Conservation (phyloP, 2,113 vertebrate species). For the Pterophyllum scalare region DNA sequence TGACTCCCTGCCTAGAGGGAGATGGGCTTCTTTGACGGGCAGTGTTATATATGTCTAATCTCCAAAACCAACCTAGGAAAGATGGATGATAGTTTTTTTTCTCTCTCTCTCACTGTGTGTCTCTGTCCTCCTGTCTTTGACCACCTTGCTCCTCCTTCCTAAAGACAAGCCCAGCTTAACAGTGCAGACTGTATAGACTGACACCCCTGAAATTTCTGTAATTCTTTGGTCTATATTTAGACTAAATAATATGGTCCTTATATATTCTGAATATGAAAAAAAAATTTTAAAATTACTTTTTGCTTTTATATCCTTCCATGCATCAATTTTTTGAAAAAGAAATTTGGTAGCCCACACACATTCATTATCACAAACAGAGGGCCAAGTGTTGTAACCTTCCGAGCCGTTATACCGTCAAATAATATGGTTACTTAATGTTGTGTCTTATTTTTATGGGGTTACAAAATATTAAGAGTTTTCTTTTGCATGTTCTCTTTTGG, state of each 20-base stretch:
- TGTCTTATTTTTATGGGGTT: background rate
- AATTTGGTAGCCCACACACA: background rate
- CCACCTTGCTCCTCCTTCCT: background rate
- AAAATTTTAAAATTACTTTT: no score
- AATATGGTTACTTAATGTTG: background rate
- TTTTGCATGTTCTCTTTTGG: background rate
- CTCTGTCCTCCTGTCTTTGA: background rate
- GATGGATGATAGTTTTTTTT: conserved; percentile 15
- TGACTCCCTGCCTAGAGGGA: background rate
- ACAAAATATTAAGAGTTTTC: background rate
- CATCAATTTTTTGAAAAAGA: background rate
- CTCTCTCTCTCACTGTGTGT: background rate
- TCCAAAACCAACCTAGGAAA: conserved; percentile 33
- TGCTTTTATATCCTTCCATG: no score
- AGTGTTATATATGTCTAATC: conserved; percentile 25
- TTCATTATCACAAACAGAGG: no score
- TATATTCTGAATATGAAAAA: background rate
- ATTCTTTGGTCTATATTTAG: rapidly evolving
- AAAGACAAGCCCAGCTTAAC: background rate
- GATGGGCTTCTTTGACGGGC: background rate
- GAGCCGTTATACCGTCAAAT: background rate
- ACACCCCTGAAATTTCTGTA: background rate
- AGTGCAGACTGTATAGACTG: background rate
- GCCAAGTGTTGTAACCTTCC: no score
- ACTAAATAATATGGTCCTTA: no score